phyloP scores from a whole-genome alignment of 92 coral and sea anemone species.

The Epizoanthus stellaris region DNA sequence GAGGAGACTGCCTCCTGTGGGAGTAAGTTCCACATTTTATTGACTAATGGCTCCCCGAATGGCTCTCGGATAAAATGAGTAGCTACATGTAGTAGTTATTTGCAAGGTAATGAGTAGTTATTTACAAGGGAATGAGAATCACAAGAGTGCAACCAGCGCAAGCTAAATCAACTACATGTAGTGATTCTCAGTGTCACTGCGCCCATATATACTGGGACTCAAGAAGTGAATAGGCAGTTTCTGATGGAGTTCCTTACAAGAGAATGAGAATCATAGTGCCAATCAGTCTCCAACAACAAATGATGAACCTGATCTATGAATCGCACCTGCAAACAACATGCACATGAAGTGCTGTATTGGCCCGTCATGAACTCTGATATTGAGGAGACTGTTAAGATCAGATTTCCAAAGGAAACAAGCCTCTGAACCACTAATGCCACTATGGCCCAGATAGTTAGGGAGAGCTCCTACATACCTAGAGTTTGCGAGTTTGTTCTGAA shows the following conservation, averaged over 20 bases:
- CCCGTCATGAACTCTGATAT: constrained; percentile 57
- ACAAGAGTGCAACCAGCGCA: too few relatives aligned
- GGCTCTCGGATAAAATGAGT: too few relatives aligned
- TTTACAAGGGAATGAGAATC: too few relatives aligned
- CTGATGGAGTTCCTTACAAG: constrained; percentile 54
- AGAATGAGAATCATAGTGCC: constrained; percentile 56
- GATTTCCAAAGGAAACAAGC: constrained; percentile 35
- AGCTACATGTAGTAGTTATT: too few relatives aligned
- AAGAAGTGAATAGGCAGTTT: constrained; percentile 57
- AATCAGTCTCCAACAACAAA: constrained; percentile 44
- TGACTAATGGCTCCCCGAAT: too few relatives aligned
- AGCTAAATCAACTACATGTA: too few relatives aligned
- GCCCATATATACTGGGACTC: constrained; percentile 46
- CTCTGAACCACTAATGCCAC: constrained; percentile 36
- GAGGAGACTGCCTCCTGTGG: too few relatives aligned
- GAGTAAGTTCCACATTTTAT: too few relatives aligned
- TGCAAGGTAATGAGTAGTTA: too few relatives aligned
- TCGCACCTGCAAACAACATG: constrained; percentile 60
- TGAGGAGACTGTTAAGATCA: constrained; percentile 48
- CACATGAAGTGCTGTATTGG: constrained; percentile 42
- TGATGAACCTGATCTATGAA: constrained; percentile 53
- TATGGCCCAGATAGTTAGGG: constrained; percentile 13
- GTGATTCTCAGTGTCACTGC: too few relatives aligned
- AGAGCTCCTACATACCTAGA: too few relatives aligned
- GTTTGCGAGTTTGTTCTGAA: neutral